These are phyloP conservation scores for mouse (Mus musculus) DNA, from an alignment of 2,113 vertebrate species.

Conservation along the genomic window DNA sequence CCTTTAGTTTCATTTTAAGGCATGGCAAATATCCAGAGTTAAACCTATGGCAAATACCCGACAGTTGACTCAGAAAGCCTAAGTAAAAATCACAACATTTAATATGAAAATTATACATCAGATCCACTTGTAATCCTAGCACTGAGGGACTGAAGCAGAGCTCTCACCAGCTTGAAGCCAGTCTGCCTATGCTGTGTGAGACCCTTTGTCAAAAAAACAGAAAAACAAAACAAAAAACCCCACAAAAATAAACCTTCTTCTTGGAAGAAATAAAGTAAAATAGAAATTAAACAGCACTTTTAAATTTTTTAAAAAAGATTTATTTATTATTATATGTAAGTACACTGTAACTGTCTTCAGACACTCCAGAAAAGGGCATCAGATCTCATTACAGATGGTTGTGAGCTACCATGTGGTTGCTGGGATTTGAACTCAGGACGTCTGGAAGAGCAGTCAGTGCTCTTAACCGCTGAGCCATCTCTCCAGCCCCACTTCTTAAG, in stretches of 20 bases:
- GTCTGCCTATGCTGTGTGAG: neutral
- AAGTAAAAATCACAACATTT: constrained; percentile 12
- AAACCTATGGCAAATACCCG: neutral
- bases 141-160: neutral
- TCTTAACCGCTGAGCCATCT: too few species aligned
- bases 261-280: neutral
- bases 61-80: constrained; percentile 10
- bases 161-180: neutral
- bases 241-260: neutral
- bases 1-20: neutral
- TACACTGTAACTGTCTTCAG: too few species aligned
- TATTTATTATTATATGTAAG: too few species aligned
- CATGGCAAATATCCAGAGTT: neutral
- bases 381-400: too few species aligned
- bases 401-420: too few species aligned
- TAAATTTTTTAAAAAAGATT: too few species aligned
- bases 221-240: neutral
- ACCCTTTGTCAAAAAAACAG: too few species aligned
- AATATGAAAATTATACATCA: constrained; percentile 22
- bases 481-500: too few species aligned
- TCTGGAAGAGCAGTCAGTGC: too few species aligned
- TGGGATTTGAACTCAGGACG: too few species aligned
- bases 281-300: neutral
- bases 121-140: too few species aligned
- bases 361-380: too few species aligned